These are phyloP conservation scores for Corythoichthys haematopterus DNA, from an alignment of 2,113 vertebrate genomes.

Conservation along the genomic window DNA sequence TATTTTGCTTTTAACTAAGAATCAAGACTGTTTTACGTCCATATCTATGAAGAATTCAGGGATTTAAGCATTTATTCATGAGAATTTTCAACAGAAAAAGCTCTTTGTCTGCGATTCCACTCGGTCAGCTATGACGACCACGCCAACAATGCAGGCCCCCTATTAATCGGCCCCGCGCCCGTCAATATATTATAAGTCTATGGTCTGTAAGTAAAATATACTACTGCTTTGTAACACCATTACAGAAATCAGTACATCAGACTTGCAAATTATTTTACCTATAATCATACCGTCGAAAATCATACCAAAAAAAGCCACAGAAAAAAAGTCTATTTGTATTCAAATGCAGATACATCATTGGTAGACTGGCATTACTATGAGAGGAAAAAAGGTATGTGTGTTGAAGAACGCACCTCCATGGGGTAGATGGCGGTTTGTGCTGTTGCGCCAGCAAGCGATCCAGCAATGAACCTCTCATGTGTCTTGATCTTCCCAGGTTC, in stretches of 20 bases:
- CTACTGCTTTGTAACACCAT: neutral
- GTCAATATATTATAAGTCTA: too few species aligned
- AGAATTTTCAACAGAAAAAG: too few species aligned
- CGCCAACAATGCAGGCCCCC: too few species aligned
- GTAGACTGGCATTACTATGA: neutral
- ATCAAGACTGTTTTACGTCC: too few species aligned
- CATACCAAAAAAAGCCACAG: neutral
- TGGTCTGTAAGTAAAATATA: neutral
- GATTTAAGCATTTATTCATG: too few species aligned
- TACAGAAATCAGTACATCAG: too few species aligned
- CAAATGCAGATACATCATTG: neutral
- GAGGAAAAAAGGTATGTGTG: neutral
- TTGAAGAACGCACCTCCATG: constrained; percentile 83
- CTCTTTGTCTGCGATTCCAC: too few species aligned
- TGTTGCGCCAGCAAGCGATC: constrained; percentile 91
- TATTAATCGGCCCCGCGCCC: too few species aligned
- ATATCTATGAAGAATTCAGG: too few species aligned
- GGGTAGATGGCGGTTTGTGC: constrained; percentile 96
- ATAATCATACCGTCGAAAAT: neutral
- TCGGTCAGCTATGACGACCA: too few species aligned
- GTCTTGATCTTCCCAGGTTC: constrained; percentile 82
- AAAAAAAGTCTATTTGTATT: neutral
- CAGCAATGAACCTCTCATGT: constrained; percentile 88
- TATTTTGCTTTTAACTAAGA: too few species aligned
- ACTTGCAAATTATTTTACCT: neutral